Base-by-base conservation (phyloP, 92 coral and sea anemone species). In the Anthopleura xanthogrammica region DNA sequence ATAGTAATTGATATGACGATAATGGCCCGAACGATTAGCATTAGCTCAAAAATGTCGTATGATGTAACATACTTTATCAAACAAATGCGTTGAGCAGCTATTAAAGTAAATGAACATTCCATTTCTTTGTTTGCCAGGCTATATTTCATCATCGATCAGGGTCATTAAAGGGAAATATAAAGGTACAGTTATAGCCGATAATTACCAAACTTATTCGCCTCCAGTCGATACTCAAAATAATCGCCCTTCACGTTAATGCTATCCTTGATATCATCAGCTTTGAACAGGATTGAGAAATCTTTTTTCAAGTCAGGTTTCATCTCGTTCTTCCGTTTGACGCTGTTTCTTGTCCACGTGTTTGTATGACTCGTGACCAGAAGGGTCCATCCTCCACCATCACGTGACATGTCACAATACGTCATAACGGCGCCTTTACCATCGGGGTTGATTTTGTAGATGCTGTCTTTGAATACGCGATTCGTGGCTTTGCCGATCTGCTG, bases 331-430 rank as follows among this genome's bases (percentile, higher is more conserved):
- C 41, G 36, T 62, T 58, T 79, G n/a, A 85, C 83, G 42, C 62
- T 85, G 16, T 48, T 17, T 14, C 52, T 52, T 11, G 82, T 71
- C 88, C 88, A 85, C 17, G 77, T 66, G 83, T 85, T 85, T 43
- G 88, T 85, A 50, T 77, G 73, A 23, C 88, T 85, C 36, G 88
- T 85, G 20, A 85, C 52, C 79, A 85, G 68, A 19, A 85, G 72
- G 12, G 88, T 85, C 88, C 88, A 85, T 7, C 88, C 88, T 56
- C 88, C 88, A 24, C 88, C 88, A 55, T 84, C 87, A 84, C 87
- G 87, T 77, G 87, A 76, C 87, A 84, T 84, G 64, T 84, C 87
- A 29, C 88, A 85, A 57, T 85, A 85, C 79, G 88, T 79, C 88
- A 50, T 78, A 50, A 85, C 83, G 40, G 83, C 48, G 48, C 83